These are phyloP conservation scores for Sebastes dallii DNA, from an alignment of 2,797 vertebrate genomes.

Conservation along the genomic window DNA sequence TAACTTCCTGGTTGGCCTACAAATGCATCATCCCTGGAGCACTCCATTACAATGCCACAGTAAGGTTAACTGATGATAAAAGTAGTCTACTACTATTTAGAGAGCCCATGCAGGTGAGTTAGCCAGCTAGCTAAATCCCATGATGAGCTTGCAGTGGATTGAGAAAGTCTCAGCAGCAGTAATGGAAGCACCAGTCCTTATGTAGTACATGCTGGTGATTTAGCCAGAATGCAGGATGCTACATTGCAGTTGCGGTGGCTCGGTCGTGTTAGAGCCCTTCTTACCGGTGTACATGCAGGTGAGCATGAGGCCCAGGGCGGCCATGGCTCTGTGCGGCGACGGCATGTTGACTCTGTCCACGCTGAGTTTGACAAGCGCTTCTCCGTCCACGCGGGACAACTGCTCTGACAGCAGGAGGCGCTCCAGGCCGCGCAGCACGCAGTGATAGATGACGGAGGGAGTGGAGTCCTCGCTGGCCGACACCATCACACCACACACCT, in stretches of 20 bases:
- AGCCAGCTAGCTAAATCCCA: not conserved
- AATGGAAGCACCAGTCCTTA: slow-evolving; percentile 62
- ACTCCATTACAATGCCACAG: not conserved
- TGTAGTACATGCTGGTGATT: slow-evolving; percentile 89
- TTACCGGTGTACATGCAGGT: slow-evolving; percentile 99
- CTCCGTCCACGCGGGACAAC: slow-evolving; percentile 91
- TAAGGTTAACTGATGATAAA: not conserved
- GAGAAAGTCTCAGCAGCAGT: not conserved
- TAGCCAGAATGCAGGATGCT: not conserved
- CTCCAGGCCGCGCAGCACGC: slow-evolving; percentile 94
- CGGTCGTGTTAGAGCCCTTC: not conserved
- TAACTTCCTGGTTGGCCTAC: no score
- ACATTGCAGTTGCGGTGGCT: not conserved
- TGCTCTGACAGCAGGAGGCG: slow-evolving; percentile 96
- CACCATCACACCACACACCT: slow-evolving; percentile 96
- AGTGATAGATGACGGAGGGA: slow-evolving; percentile 94
- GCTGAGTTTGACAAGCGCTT: slow-evolving; percentile 94
- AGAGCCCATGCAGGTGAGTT: slow-evolving; percentile 1
- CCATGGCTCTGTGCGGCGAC: slow-evolving; percentile 96
- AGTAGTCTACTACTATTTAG: not conserved
- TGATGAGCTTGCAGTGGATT: not conserved
- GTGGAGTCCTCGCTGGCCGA: slow-evolving; percentile 95
- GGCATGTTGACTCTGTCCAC: slow-evolving; percentile 97
- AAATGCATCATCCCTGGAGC: no score
- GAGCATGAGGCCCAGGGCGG: slow-evolving; percentile 97